These are phyloP conservation scores for Barypeithes pellucidus DNA, from an alignment of 2,888 invertebrate genomes.

Conservation along the genomic window DNA sequence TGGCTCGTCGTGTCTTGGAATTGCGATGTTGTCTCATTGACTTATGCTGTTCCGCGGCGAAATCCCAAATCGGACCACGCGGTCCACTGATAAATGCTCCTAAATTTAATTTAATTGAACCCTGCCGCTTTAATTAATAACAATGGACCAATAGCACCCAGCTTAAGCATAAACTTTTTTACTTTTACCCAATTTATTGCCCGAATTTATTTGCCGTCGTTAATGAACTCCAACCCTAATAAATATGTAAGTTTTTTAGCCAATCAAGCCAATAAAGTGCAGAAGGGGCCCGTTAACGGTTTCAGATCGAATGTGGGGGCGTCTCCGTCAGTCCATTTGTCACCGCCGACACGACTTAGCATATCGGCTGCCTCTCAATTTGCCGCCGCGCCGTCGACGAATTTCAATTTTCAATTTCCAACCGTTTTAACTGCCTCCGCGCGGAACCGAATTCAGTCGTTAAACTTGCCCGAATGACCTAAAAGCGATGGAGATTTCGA, in stretches of 20 bases:
- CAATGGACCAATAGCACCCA: not conserved
- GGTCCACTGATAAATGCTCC: no score
- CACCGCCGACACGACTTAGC: constrained; percentile 60
- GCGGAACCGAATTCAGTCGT: constrained; percentile 50
- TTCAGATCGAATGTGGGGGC: constrained; percentile 43
- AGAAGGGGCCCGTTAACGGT: constrained; percentile 50
- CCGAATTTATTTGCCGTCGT: not conserved
- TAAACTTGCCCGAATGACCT: constrained; percentile 58
- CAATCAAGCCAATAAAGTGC: constrained; percentile 49
- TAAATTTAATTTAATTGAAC: no score
- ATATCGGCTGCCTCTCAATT: constrained; percentile 55
- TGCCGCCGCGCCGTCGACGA: constrained; percentile 55
- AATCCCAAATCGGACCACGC: no score
- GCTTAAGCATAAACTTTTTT: not conserved
- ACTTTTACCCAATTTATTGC: not conserved
- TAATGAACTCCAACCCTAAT: constrained; percentile 9
- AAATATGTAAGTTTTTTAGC: constrained; percentile 38
- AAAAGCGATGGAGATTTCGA: constrained; percentile 8
- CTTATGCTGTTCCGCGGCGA: no score
- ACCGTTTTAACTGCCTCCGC: constrained; percentile 58
- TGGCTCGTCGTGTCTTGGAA: no score
- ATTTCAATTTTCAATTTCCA: constrained; percentile 63
- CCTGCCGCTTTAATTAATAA: no score
- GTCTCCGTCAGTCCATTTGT: constrained; percentile 69
- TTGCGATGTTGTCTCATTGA: no score